Base-by-base conservation (phyloP, 2,113 vertebrate genomes). In the western clawed frog (Xenopus tropicalis) region DNA sequence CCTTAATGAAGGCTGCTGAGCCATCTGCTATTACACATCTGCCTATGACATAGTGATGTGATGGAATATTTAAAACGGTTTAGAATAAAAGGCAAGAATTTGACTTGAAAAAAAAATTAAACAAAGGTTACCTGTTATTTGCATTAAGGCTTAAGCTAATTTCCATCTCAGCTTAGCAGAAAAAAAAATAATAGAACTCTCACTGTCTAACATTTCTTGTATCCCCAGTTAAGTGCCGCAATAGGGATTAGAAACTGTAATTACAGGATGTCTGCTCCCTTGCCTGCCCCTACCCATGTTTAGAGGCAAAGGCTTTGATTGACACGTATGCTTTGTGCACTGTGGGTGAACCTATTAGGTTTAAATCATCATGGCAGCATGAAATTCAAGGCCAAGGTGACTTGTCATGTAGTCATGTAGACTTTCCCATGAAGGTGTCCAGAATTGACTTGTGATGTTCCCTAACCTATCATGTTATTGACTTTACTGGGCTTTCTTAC, bases 11-110 rank as follows among this genome's bases (percentile, higher is more conserved):
- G 5, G 20, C 66, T 69, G 66, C n/a, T 54, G 58, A 76, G 63
- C 73, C 66, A 76, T 76, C 73, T 76, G 73, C 66, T 76, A 43
- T 63, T 69, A 69, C 66, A 76, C 73, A 76, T 76, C 73, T 76
- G 73, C 66, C 73, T 69, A 68, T 22, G 20, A 48, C 56, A 57
- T 54, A 54, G 11, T 19, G 58, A 69, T 54, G 68, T 52, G 65
- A 74, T 24, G 65, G 67, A 61, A 62, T 74, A 68, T 68, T 69
- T 69, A 61, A 67, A 44, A 59, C 14, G 23, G 37, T 22, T 16
- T 19, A 11, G 13, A 61, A 22, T 16, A 68, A 43, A 66, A 56
- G 5, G 9, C 42, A 74, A 48, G 64, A 14, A 48, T 66, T 46
- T 23, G 42, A 14, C 43, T 11, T 43, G 9, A 48, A 54, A 9